Base-by-base conservation (phyloP, 2,113 vertebrate genomes). In the Actenoides lindsayi region DNA sequence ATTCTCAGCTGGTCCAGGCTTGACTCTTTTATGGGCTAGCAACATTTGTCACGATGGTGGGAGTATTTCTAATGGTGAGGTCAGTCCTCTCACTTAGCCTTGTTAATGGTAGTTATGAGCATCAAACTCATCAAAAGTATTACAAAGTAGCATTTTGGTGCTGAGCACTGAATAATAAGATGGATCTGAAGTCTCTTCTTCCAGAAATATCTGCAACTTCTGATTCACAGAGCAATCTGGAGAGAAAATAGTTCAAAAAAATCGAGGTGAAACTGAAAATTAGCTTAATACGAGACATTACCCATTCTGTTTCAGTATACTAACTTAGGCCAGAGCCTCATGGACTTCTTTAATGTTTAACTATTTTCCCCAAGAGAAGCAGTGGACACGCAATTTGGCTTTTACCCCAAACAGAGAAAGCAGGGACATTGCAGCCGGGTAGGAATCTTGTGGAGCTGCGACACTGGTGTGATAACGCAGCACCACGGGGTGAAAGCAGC, bases 401-500 rank as follows among this genome's bases (percentile, higher is more conserved):
- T 60, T 73, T 74, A 65, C 17, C 48, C 53, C 12, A 11, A 21
- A 10, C 1, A n/a, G 13, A 57, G 65, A 44, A 37, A 53, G 27
- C 1, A 0, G 6, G 27, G 56, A 27, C 4, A 6, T 11, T 60
- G 44, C 16, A 41, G 27, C 6, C 10, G 70, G 37, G 21, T 9
- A 11, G 27, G 48, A 31, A 33, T 35, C 13, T 30, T 16, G 30
- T 8, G 15, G 30, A 59, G 5, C 31, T 10, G 42, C 2, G 16
- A 27, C 30, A 4, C 28, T 14, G 20, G 4, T 20, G 42, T 1
- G 8, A 11, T n/a, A 50, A 5, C 4, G 1, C 20, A 31, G 23
- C 31, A 25, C 23, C 11, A 14, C 4, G 33, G 44, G n/a, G 24
- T 33, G 63, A 54, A 60, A 90, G 62, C 46, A 44, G n/a, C 2